Percentiles rank a stretch among this genome's conserved stretches.
Conservation (phyloP, 2,888 invertebrate species). For the Lasius fuliginosus region DNA sequence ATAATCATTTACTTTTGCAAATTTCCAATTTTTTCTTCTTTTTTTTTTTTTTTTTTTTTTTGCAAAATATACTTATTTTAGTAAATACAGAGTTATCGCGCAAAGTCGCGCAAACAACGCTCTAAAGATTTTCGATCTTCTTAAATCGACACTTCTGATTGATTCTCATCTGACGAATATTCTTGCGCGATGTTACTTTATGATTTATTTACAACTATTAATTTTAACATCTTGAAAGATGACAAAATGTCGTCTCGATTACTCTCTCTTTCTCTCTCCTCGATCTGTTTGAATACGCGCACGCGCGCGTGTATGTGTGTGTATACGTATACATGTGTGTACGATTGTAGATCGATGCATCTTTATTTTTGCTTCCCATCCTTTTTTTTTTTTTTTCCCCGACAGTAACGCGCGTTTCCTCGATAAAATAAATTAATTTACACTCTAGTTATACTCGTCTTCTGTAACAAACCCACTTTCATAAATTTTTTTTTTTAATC, state of each 20-base stretch:
- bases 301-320: conserved; percentile 10
- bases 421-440: conserved; percentile 84
- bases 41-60: conserved; percentile 17
- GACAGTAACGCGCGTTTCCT: conserved; percentile 70
- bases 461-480: conserved; percentile 68
- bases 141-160: conserved; percentile 17
- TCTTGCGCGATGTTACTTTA: conserved; percentile 17
- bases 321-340: conserved; percentile 16
- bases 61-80: conserved; percentile 40
- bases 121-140: conserved; percentile 11
- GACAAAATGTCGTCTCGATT: conserved; percentile 44
- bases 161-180: conserved; percentile 27
- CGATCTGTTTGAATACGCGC: conserved; percentile 18
- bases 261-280: conserved; percentile 49
- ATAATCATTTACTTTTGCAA: conserved; percentile 30
- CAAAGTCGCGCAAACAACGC: conserved; percentile 15
- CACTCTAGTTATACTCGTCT: conserved; percentile 80
- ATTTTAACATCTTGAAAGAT: conserved; percentile 41
- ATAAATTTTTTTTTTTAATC: conserved; percentile 37
- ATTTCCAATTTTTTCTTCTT: conserved; percentile 10
- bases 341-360: conserved; percentile 32
- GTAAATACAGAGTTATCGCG: conserved; percentile 37
- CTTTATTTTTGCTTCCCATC: conserved; percentile 53
- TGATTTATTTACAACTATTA: conserved; percentile 55
- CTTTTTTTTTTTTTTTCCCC: conserved; percentile 22